Base-by-base conservation (phyloP, 2,797 vertebrate species). In the Eulemur rubriventer region DNA sequence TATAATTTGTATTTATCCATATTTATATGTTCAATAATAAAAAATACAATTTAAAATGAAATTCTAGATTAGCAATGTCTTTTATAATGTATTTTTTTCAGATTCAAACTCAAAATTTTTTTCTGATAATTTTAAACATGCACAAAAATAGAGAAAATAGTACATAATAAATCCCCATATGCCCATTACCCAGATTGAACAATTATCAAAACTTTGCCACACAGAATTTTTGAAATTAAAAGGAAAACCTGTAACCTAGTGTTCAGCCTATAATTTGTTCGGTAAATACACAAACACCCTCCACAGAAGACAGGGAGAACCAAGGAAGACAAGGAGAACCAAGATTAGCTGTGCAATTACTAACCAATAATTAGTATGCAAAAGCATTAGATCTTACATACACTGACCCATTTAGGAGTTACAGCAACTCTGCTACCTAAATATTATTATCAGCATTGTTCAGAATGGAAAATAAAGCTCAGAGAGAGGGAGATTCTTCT, bases 111-210 rank as follows among this genome's bases (percentile, higher is more conserved):
- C 59, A 65, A 67, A 65, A 59, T 17, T 12, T 35, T 46, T 94
- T 93, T 86, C 46, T 94, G 35, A 83, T 89, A 88, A 96, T 76
- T 90, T 90, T 95, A 87, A 89, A 89, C 38, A 89, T 33, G 85
- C 9, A 57, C 24, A 85, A 83, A 94, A 75, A 63, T 20, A 91
- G 26, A 89, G 26, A 76, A 76, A 78, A 90, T 35, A 55, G 4
- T 41, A 65, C 41, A 46, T n/a, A 78, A 78, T 67, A 92, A 94
- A 69, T 33, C 6, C 9, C n/a, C 41, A 81, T 6, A 76, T 38
- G 75, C 46, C 10, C 57, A 95, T 91, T 86, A 73, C 33, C 14
- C 35, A 96, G 48, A 94, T n/a, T 91, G 26, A 89, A 86, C 14
- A 84, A 55, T 63, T 67, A 93, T 48, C 46, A 95, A 93, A 46